phyloP scores from a whole-genome alignment of 1,140 invertebrate genomes.

The Drosophila chauvacae region DNA sequence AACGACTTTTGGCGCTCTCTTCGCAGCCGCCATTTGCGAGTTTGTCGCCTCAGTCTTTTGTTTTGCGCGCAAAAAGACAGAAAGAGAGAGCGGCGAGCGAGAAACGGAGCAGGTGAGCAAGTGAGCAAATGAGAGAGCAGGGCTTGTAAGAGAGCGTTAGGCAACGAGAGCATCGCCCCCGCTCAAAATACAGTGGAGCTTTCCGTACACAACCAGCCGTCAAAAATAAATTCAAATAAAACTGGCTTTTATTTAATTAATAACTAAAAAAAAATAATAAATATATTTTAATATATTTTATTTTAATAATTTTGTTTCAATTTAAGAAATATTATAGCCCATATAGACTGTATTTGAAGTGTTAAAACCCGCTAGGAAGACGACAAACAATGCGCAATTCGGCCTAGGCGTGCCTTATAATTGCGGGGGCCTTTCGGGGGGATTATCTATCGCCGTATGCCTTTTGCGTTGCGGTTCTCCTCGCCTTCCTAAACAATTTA shows the following conservation, averaged over 20 bases:
- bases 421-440: slow-evolving; percentile 11
- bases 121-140: slow-evolving; percentile 17
- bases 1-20: slow-evolving; percentile 35
- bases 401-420: slow-evolving; percentile 17
- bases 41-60: slow-evolving; percentile 77
- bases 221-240: not conserved
- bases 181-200: slow-evolving; percentile 16
- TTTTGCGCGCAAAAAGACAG: slow-evolving; percentile 17
- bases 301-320: too few species aligned
- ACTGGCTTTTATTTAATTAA: too few species aligned
- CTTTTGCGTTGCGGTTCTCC: slow-evolving; percentile 20
- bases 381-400: slow-evolving; percentile 54
- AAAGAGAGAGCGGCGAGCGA: not conserved
- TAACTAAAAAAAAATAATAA: not conserved
- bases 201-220: not conserved
- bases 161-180: slow-evolving; percentile 42
- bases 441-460: slow-evolving; percentile 3
- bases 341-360: slow-evolving; percentile 42
- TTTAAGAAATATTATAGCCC: not conserved
- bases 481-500: slow-evolving; percentile 18
- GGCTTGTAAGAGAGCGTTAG: slow-evolving; percentile 20
- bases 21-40: slow-evolving; percentile 55
- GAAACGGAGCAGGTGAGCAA: not conserved
- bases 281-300: not conserved
- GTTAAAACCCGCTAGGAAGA: slow-evolving; percentile 38